Percentiles rank a stretch among this genome's conserved stretches.
Evolutionary conservation across 1,140 invertebrate genomes (phyloP).

Genomic region (Zaprionus davidi): DNA sequence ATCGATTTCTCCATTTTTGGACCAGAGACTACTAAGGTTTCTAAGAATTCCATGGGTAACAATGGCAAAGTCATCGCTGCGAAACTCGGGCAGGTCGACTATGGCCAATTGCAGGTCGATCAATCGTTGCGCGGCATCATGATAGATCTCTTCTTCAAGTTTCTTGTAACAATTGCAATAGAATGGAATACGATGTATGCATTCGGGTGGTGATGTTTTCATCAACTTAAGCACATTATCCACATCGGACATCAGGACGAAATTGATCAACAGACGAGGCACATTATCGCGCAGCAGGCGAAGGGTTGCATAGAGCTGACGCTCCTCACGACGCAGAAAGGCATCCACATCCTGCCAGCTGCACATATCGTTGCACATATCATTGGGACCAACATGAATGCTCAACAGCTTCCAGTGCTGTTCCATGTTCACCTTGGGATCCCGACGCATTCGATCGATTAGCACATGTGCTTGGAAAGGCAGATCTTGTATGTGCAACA

Average conservation of each 20-base stretch:
- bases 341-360: slow-evolving; percentile 26
- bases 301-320: slow-evolving; percentile 36
- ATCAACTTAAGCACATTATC: slow-evolving; percentile 62
- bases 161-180: slow-evolving; percentile 81
- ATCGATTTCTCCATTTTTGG: slow-evolving; percentile 84
- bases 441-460: slow-evolving; percentile 86
- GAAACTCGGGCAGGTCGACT: slow-evolving; percentile 66
- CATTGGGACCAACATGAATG: slow-evolving; percentile 89
- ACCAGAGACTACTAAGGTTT: slow-evolving; percentile 82
- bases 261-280: slow-evolving; percentile 58
- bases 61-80: slow-evolving; percentile 86
- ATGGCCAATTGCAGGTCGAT: slow-evolving; percentile 68
- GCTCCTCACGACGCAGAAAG: slow-evolving; percentile 38
- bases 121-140: slow-evolving; percentile 57
- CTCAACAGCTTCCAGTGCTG: slow-evolving; percentile 89
- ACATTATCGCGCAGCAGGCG: slow-evolving; percentile 48
- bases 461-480: slow-evolving; percentile 87
- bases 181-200: slow-evolving; percentile 61
- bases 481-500: slow-evolving; percentile 86
- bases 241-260: slow-evolving; percentile 42
- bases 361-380: slow-evolving; percentile 88
- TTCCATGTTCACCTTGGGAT: slow-evolving; percentile 86
- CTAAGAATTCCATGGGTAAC: slow-evolving; percentile 85
- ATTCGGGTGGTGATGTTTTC: slow-evolving; percentile 52
- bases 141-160: slow-evolving; percentile 76